Base-by-base conservation (phyloP, 2,113 vertebrate genomes). In the Mandrillus leucophaeus region DNA sequence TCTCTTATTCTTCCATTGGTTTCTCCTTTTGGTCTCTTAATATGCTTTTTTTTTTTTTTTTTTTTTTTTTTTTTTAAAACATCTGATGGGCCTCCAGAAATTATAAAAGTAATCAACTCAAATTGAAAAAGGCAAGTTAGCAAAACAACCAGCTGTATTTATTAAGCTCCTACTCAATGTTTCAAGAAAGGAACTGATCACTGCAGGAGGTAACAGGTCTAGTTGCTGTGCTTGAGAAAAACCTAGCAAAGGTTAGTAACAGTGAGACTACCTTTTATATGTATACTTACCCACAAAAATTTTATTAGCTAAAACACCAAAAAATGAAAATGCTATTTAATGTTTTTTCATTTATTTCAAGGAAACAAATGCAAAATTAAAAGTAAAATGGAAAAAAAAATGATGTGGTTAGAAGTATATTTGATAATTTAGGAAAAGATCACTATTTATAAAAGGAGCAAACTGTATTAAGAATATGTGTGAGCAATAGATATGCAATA, bases 141-240 rank as follows among this genome's bases (percentile, higher is more conserved):
- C 70, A 76, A 8, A 83, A 40, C 2, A 86, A 35, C 13, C 11
- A 50, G 38, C 72, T 55, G 3, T 86, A 72, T 75, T 75, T 83
- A 57, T 25, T 92, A 68, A 94, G 20, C 38, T 76, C 81, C 43
- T 79, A 40, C 2, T 78, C 1, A 59, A 0, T 85, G n/a, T 61
- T 30, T 61, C 8, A 73, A 89, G 38, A 91, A 86, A 88, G 30
- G 14, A 27, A 55, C 11, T 61, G 0, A 9, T 14, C 11, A 93
- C 3, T 57, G 40, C 0, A 81, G 9, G 2, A 8, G 1, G 0
- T 22, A 43, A 0, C 1, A 40, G 8, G 2, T 5, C 0, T 78
- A 16, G 3, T 61, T 93, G 6, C 13, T 70, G 61, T n/a, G 30
- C 11, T 17, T 68, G 16, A 91, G 76, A 85, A 89, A 93, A 76